These are phyloP conservation scores for Dendrophyllia cribrosa DNA, from an alignment of 64 coral and sea anemone genomes.

Conservation along the genomic window DNA sequence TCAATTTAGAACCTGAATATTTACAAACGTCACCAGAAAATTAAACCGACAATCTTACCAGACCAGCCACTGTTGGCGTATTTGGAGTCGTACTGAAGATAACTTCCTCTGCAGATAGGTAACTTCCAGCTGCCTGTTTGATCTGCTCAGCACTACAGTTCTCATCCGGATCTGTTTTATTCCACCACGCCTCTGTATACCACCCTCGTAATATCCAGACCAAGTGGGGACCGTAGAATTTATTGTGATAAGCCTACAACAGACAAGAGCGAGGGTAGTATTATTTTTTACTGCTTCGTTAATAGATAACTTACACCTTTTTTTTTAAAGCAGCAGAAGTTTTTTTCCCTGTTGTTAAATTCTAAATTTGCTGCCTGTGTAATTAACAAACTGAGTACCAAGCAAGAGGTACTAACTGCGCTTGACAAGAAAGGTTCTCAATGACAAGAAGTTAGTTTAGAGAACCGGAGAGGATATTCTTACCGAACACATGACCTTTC, in stretches of 20 bases:
- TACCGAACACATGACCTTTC: slow-evolving; percentile 50
- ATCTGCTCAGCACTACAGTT: slow-evolving; percentile 43
- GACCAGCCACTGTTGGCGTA: slow-evolving; percentile 49
- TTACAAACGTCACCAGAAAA: no score
- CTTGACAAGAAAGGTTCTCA: no score
- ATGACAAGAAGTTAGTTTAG: no score
- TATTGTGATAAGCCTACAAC: slow-evolving; percentile 34
- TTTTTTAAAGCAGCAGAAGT: no score
- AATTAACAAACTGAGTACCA: no score
- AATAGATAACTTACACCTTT: no score
- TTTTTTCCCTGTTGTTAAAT: no score
- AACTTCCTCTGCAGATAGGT: slow-evolving; percentile 35
- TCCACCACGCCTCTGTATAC: slow-evolving; percentile 52
- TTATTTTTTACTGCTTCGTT: no score
- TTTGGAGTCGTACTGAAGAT: background rate
- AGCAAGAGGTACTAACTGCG: no score
- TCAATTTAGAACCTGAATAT: no score
- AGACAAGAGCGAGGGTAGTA: background rate
- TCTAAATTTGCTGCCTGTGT: no score
- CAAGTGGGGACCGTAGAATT: slow-evolving; percentile 41
- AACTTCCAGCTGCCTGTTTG: slow-evolving; percentile 27
- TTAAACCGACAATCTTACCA: slow-evolving; percentile 39
- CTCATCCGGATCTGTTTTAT: background rate
- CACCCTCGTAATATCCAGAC: slow-evolving; percentile 74
- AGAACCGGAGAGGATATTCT: background rate